Conservation (phyloP, 92 coral and sea anemone species). For the Ricordea florida region DNA sequence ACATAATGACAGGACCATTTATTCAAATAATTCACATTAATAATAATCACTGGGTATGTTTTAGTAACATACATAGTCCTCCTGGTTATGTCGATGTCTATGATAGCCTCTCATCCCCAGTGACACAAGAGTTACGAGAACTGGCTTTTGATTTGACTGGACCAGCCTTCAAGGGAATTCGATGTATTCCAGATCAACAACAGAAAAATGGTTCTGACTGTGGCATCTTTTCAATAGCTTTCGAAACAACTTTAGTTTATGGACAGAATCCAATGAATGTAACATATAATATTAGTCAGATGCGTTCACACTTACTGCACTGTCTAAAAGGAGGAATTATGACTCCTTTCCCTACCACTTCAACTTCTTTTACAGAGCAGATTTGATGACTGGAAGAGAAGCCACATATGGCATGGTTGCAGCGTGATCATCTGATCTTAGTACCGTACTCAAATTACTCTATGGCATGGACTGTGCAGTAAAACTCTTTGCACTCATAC, state of each 20-base stretch:
- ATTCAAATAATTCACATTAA: slow-evolving; percentile 55
- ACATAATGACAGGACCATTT: slow-evolving; percentile 59
- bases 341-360: slow-evolving; percentile 66
- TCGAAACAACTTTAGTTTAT: slow-evolving; percentile 57
- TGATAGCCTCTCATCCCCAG: slow-evolving; percentile 39
- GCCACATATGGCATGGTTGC: not conserved
- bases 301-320: slow-evolving; percentile 54
- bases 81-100: slow-evolving; percentile 52
- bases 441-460: not conserved
- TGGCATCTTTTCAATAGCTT: slow-evolving; percentile 57
- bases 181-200: slow-evolving; percentile 42
- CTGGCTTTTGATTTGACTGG: slow-evolving; percentile 48
- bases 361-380: slow-evolving; percentile 30
- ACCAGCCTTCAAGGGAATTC: slow-evolving; percentile 45
- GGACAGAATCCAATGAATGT: slow-evolving; percentile 42
- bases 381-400: not conserved
- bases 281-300: slow-evolving; percentile 31
- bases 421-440: not conserved
- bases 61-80: slow-evolving; percentile 22
- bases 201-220: slow-evolving; percentile 56
- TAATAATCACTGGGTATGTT: slow-evolving; percentile 57
- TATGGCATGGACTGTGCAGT: no score
- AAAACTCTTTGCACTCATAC: no score
- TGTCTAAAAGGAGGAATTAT: slow-evolving; percentile 57
- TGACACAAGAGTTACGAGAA: slow-evolving; percentile 36